Percentiles rank a stretch among this genome's conserved stretches.
phyloP scores from a whole-genome alignment of 2,113 vertebrate species.

The Platichthys stellatus region DNA sequence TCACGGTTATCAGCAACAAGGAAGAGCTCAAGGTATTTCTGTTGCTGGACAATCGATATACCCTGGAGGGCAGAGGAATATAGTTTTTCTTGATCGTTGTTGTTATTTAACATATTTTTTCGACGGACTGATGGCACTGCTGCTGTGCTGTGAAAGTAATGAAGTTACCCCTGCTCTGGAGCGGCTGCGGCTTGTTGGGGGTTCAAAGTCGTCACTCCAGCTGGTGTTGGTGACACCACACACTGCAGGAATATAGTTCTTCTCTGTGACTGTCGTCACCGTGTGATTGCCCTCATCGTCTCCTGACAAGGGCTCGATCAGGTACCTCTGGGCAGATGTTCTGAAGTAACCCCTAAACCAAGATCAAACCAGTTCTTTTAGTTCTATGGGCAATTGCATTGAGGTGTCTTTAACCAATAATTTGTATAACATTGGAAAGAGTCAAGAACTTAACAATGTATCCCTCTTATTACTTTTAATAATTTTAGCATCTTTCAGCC shows the following conservation, averaged over 20 bases:
- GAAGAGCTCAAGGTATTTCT: slow-evolving; percentile 80
- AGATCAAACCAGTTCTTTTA: neutral
- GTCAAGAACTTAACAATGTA: too few relatives aligned
- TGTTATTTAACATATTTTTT: too few relatives aligned
- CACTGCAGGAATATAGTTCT: slow-evolving; percentile 44
- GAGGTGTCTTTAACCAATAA: neutral
- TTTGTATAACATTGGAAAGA: too few relatives aligned
- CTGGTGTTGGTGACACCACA: slow-evolving; percentile 84
- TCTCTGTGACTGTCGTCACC: slow-evolving; percentile 53
- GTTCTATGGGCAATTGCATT: neutral
- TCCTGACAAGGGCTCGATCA: slow-evolving; percentile 79
- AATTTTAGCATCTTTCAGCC: too few relatives aligned
- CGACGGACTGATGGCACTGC: neutral
- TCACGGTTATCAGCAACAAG: slow-evolving; percentile 79
- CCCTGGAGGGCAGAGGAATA: slow-evolving; percentile 57
- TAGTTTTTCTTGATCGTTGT: neutral
- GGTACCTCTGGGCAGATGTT: slow-evolving; percentile 78
- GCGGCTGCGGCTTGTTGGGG: slow-evolving; percentile 67
- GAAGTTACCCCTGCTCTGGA: slow-evolving; percentile 72
- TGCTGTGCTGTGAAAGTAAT: neutral
- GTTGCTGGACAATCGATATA: slow-evolving; percentile 63
- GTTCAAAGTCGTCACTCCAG: slow-evolving; percentile 72
- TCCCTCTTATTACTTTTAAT: too few relatives aligned
- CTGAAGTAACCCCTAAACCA: slow-evolving; percentile 80
- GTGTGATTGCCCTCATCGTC: slow-evolving; percentile 74